Conservation (phyloP, 2,888 invertebrate genomes). For the Lumbricus terrestris region DNA sequence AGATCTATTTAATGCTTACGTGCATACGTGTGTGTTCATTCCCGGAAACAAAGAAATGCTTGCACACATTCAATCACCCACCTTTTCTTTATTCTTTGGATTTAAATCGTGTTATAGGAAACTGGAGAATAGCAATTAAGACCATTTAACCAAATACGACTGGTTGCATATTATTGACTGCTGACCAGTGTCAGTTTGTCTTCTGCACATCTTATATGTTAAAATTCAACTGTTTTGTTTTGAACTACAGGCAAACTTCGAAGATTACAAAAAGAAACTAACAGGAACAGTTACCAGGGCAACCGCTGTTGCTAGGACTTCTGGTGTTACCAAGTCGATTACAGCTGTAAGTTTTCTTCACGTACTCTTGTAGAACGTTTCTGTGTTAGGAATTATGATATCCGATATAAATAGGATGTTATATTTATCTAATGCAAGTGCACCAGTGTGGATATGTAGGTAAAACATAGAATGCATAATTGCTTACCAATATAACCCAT, state of each 20-base stretch:
- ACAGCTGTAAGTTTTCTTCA: not conserved
- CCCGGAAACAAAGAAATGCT: not conserved
- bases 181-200: not conserved
- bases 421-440: too few species aligned
- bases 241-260: slow-evolving; percentile 16
- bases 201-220: not conserved
- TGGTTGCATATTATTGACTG: not conserved
- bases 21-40: not conserved
- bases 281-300: slow-evolving; percentile 24
- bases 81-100: not conserved
- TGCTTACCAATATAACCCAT: not conserved
- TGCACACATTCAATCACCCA: not conserved
- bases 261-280: slow-evolving; percentile 23
- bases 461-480: too few species aligned
- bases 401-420: too few species aligned
- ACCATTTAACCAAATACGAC: not conserved
- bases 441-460: too few species aligned
- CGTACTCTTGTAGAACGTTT: not conserved
- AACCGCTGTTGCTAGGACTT: not conserved
- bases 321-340: not conserved
- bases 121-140: too few species aligned
- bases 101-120: not conserved
- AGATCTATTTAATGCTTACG: not conserved
- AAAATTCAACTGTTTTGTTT: slow-evolving; percentile 14
- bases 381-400: not conserved